phyloP scores from a whole-genome alignment of 2,113 vertebrate species.

The Labeo catla region DNA sequence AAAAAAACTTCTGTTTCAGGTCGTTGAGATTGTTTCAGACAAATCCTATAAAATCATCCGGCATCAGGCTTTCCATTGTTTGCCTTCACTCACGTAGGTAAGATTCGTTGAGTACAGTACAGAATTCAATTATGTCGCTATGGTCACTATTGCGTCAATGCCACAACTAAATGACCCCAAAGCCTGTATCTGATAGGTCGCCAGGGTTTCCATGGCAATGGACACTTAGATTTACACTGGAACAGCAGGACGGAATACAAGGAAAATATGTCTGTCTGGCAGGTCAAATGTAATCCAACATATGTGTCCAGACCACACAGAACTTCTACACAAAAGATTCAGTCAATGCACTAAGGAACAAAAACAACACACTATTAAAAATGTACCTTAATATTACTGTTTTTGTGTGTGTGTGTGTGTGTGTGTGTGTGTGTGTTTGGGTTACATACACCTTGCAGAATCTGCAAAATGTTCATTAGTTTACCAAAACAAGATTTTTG shows the following conservation, averaged over 20 bases:
- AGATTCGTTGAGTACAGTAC: neutral
- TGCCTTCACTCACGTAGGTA: neutral
- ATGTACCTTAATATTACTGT: too few relatives aligned
- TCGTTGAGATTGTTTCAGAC: slow-evolving; percentile 14
- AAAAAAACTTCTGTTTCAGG: slow-evolving; percentile 22
- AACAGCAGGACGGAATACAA: neutral
- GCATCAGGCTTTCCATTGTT: neutral
- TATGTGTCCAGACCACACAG: neutral
- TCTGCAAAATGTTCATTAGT: too few relatives aligned
- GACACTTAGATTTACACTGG: slow-evolving; percentile 13
- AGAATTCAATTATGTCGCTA: slow-evolving; percentile 24
- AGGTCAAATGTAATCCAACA: neutral
- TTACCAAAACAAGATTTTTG: too few relatives aligned
- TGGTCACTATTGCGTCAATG: slow-evolving; percentile 35
- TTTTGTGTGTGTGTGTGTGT: too few relatives aligned
- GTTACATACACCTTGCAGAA: too few relatives aligned
- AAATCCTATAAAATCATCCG: neutral
- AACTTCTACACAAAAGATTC: neutral
- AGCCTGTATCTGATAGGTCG: slow-evolving; percentile 12
- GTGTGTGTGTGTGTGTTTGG: too few relatives aligned
- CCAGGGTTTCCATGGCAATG: slow-evolving; percentile 51
- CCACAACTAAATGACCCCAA: slow-evolving; percentile 30
- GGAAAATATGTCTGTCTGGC: neutral
- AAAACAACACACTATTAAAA: neutral
- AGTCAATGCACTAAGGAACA: neutral